Conservation (phyloP, 2,113 vertebrate species). For the Toxotes jaculatrix region DNA sequence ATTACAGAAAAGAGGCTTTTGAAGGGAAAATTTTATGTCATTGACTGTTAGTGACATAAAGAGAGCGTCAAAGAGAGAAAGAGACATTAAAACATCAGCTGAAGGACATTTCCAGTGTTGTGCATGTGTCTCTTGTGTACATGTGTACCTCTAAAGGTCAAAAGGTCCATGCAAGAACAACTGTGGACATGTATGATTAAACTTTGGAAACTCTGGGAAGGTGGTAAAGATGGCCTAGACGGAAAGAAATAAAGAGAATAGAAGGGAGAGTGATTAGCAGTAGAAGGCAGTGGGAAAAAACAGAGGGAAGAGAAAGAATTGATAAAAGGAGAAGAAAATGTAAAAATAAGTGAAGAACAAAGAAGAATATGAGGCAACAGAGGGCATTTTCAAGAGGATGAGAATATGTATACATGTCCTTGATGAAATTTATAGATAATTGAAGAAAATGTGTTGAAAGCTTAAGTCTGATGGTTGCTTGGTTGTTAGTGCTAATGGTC, state of each 20-base stretch:
- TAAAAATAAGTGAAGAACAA: neutral
- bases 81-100: neutral
- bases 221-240: neutral
- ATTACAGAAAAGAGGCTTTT: neutral
- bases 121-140: neutral
- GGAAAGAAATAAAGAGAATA: neutral
- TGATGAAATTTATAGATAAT: constrained; percentile 15
- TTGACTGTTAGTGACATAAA: neutral
- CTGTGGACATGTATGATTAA: neutral
- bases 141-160: neutral
- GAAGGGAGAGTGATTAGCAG: neutral
- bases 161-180: neutral
- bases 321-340: neutral
- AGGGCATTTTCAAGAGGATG: constrained; percentile 1
- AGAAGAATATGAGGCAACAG: constrained; percentile 6
- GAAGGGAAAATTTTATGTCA: neutral
- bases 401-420: neutral
- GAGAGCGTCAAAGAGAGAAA: neutral
- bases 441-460: constrained; percentile 44
- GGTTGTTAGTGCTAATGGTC: constrained; percentile 60
- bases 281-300: neutral
- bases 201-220: neutral
- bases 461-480: constrained; percentile 38
- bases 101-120: neutral
- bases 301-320: neutral